Evolutionary conservation across 1,140 invertebrate species (phyloP).

Genomic region (Heliothis subflexa): DNA sequence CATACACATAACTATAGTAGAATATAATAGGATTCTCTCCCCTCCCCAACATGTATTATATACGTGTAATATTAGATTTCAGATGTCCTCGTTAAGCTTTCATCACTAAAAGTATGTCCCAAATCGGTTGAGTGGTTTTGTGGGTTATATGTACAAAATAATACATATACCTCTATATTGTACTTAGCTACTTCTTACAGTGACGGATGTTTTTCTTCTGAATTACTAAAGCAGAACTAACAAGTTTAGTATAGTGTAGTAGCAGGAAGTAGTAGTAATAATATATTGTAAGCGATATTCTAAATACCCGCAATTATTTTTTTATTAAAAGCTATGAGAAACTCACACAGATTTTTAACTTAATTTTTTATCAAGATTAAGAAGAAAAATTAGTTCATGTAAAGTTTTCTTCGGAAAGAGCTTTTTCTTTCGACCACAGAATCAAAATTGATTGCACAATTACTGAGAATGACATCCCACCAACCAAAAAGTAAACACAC

Average conservation of each 20-base stretch:
- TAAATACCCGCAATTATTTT: too few relatives aligned
- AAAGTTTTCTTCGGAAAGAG: too few relatives aligned
- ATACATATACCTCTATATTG: background rate
- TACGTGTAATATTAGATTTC: slow-evolving; percentile 27
- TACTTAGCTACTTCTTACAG: background rate
- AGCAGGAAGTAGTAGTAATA: too few relatives aligned
- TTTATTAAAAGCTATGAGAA: too few relatives aligned
- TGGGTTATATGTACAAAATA: slow-evolving; percentile 2
- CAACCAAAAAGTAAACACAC: background rate
- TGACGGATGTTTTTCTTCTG: background rate
- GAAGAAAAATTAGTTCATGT: too few relatives aligned
- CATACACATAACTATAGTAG: background rate
- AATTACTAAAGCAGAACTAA: too few relatives aligned
- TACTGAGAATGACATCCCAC: background rate
- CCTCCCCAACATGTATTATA: background rate
- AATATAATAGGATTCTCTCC: background rate
- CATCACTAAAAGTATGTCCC: slow-evolving; percentile 24
- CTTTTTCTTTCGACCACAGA: background rate
- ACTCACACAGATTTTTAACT: too few relatives aligned
- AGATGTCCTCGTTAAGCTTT: slow-evolving; percentile 28
- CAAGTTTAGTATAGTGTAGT: too few relatives aligned
- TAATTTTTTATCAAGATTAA: too few relatives aligned
- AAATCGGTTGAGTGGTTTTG: slow-evolving; percentile 37
- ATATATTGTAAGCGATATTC: too few relatives aligned
- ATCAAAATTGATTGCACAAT: background rate